phyloP scores from a whole-genome alignment of 1,140 invertebrate genomes.

The Macrotrachela quadricornifera region DNA sequence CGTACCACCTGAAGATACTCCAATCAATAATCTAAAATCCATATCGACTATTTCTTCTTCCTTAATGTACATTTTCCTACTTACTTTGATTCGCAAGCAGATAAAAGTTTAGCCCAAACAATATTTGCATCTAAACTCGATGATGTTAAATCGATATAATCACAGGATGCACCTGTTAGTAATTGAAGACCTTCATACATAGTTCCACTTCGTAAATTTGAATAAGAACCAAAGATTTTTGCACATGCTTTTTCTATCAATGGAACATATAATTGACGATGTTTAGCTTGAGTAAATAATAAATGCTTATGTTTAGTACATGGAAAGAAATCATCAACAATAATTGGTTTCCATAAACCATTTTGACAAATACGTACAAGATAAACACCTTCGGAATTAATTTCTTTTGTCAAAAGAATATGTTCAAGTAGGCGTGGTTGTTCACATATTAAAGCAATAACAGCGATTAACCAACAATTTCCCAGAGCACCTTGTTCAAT shows the following conservation, averaged over 20 bases:
- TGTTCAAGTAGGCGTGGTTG: conserved; percentile 69
- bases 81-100: too few species aligned
- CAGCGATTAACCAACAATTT: conserved; percentile 24
- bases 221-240: conserved; percentile 88
- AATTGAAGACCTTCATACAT: conserved; percentile 84
- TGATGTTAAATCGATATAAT: conserved; percentile 15
- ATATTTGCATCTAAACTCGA: too few species aligned
- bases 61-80: too few species aligned
- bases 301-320: conserved; percentile 82
- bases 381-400: conserved; percentile 73
- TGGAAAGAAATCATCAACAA: conserved; percentile 84
- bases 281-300: conserved; percentile 86
- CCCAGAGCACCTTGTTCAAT: conserved; percentile 6
- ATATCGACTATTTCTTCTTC: too few species aligned
- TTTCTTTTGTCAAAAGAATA: conserved; percentile 65
- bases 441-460: conserved; percentile 81
- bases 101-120: too few species aligned
- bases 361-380: conserved; percentile 58
- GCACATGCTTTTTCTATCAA: conserved; percentile 93
- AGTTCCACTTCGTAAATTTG: conserved; percentile 72
- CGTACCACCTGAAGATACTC: too few species aligned
- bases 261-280: conserved; percentile 89
- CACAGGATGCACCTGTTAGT: conserved; percentile 48
- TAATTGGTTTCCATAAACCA: conserved; percentile 77
- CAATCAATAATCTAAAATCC: too few species aligned